These are phyloP conservation scores for Dolichoris vasculosae DNA, from an alignment of 1,140 invertebrate species.

Conservation along the genomic window DNA sequence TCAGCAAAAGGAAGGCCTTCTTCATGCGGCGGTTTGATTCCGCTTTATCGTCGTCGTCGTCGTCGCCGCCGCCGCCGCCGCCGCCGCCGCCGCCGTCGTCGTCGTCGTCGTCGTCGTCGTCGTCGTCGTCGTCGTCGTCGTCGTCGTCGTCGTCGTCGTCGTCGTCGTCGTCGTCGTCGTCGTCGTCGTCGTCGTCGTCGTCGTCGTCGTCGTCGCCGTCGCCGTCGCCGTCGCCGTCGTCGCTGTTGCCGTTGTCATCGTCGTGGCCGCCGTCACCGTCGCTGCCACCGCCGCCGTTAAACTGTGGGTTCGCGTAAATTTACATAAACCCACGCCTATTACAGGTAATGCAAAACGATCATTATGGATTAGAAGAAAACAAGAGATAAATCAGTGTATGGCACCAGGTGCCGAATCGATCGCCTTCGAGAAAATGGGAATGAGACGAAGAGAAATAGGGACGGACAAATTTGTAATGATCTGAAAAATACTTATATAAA, in stretches of 20 bases:
- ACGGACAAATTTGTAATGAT: not conserved
- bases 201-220: conserved; percentile 10
- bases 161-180: conserved; percentile 1
- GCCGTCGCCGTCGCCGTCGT: not conserved
- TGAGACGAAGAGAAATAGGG: not conserved
- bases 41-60: conserved; percentile 7
- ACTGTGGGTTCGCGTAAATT: not conserved
- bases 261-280: not conserved
- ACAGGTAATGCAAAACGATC: not conserved
- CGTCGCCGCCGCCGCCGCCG: not conserved
- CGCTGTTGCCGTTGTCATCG: not conserved
- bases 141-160: conserved; percentile 16
- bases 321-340: not conserved
- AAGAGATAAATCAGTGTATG: not conserved
- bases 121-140: conserved; percentile 6
- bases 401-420: conserved; percentile 41
- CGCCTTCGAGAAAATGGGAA: not conserved
- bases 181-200: conserved; percentile 15
- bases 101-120: conserved; percentile 15
- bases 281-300: not conserved
- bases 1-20: conserved; percentile 26
- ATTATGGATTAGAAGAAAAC: not conserved
- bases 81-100: not conserved
- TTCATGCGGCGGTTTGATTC: conserved; percentile 37
- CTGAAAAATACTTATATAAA: not conserved